Conservation (phyloP, 2,797 vertebrate genomes). For the Thaleichthys pacificus region DNA sequence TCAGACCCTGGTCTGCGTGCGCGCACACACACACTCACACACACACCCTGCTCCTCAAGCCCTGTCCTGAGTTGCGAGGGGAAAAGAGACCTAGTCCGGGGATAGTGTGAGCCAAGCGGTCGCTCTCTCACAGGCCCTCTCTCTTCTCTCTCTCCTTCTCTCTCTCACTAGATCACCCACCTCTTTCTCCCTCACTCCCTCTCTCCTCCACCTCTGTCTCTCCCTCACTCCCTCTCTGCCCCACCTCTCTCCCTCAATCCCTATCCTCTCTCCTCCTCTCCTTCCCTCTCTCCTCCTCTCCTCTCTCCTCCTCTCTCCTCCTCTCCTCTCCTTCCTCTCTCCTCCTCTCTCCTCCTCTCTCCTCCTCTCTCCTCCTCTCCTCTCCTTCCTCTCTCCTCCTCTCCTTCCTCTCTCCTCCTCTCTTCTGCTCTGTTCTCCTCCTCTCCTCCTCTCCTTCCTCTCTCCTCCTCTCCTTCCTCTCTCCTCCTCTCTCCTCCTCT, state of each 20-base stretch:
- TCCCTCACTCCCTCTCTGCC: conserved; percentile 18
- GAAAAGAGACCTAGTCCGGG: no score
- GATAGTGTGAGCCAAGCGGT: no score
- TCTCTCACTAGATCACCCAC: background rate
- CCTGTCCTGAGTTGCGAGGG: conserved; percentile 7
- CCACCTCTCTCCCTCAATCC: no score
- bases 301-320: background rate
- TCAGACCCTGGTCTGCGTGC: conserved; percentile 60
- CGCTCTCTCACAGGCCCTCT: no score
- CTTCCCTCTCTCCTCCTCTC: conserved; percentile 6
- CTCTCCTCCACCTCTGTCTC: background rate
- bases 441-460: background rate
- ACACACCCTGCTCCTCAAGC: conserved; percentile 7
- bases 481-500: no score
- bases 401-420: no score
- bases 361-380: background rate
- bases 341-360: background rate
- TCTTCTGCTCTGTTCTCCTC: conserved; percentile 22
- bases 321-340: background rate
- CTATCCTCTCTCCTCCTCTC: background rate
- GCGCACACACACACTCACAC: conserved; percentile 27
- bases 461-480: background rate
- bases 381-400: background rate
- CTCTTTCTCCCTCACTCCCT: conserved; percentile 11
- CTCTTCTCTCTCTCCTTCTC: no score